Conservation (phyloP, 2,797 vertebrate species). For the Danio tinwini region DNA sequence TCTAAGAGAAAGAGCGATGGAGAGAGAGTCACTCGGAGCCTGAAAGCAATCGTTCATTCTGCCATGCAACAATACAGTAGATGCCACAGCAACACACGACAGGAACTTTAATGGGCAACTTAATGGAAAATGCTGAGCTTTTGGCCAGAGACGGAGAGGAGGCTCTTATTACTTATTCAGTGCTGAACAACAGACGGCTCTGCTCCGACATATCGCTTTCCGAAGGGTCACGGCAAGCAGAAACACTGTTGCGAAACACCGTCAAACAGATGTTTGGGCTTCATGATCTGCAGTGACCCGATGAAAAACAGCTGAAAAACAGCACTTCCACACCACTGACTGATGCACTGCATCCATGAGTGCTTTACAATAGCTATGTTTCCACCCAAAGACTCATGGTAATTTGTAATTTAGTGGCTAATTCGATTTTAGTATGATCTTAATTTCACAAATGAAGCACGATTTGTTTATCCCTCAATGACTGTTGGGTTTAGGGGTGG, state of each 20-base stretch:
- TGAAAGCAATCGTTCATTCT: slow-evolving; percentile 17
- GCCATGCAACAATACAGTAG: slow-evolving; percentile 12
- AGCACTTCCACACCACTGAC: neutral
- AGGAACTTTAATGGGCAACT: neutral
- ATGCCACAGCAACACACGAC: slow-evolving; percentile 18
- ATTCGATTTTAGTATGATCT: no score
- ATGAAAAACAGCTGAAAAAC: no score
- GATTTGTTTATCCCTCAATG: no score
- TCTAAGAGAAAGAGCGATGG: slow-evolving; percentile 9
- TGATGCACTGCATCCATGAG: neutral
- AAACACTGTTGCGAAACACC: slow-evolving; percentile 22
- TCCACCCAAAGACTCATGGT: no score
- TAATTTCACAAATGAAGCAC: no score
- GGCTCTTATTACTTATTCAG: slow-evolving; percentile 32
- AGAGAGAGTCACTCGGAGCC: slow-evolving; percentile 19
- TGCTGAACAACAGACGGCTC: slow-evolving; percentile 21
- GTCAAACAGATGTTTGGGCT: slow-evolving; percentile 36
- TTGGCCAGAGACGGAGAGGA: neutral
- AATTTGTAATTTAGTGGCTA: no score
- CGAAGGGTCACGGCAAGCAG: neutral
- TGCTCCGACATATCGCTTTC: slow-evolving; percentile 29
- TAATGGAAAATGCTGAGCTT: slow-evolving; percentile 24
- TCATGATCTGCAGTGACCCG: neutral
- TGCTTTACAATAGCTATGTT: no score
- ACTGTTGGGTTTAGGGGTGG: no score